Base-by-base conservation (phyloP, 2,797 vertebrate genomes). In the Etheostoma nigrum region DNA sequence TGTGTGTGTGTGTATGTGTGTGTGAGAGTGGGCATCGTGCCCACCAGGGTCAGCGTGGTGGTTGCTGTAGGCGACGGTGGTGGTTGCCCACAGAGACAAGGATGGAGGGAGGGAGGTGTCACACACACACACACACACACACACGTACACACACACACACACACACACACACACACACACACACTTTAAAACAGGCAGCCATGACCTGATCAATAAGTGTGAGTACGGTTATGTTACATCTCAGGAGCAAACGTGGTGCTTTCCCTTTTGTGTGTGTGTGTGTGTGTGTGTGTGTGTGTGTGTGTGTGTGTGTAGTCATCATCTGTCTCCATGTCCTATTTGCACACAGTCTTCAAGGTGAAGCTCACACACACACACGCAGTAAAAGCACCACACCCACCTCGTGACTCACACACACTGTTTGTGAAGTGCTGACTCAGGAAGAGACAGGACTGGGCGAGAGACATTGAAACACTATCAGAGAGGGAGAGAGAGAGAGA, bases 61-160 rank as follows among this genome's bases (percentile, higher is more conserved):
- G 84, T 90, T 89, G 80, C 86, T 48, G 47, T 82, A 67, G 81
- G 78, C 91, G 88, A 94, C 94, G 81, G 87, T 79, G 85, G 79
- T 91, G 94, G 93, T 93, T 80, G 78, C 85, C 89, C 79, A 36
- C 74, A 15, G 72, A 86, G 75, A 89, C 74, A 5, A 82, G 80
- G 74, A 82, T 77, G 75, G 85, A 67, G 53, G 74, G 68, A 68
- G 84, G 84, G 86, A 81, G 83, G 63, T 81, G 83, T 73, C 83
- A 86, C 42, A 1, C 27, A 30, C 27, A 68, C 59, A 66, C 55
- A 60, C 48, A 67, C 27, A 30, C 27, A 30, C 27, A 33, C 33
- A 8, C 13, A 1, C 27, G 4, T 4, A 68, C 59, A 66, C 55
- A 60, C 48, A 67, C 27, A 30, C 27, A 30, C 27, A 33, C 33